Conservation (phyloP, 2,797 vertebrate species). For the Malurus leucopterus region DNA sequence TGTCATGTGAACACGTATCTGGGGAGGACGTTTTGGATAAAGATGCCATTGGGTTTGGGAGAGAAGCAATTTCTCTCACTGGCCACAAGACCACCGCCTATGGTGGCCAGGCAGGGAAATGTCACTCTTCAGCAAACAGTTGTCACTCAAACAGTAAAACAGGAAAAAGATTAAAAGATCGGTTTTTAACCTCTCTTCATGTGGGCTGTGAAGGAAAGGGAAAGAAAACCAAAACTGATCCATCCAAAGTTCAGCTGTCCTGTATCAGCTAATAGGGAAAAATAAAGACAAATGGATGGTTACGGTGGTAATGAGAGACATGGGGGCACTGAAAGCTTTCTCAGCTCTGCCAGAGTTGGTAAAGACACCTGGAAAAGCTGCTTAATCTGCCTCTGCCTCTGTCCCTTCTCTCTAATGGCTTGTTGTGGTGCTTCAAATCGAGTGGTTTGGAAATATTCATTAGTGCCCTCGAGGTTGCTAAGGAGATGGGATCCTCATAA, state of each 20-base stretch:
- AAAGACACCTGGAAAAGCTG: neutral
- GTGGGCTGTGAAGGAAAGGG: neutral
- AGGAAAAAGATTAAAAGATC: neutral
- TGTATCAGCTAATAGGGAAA: neutral
- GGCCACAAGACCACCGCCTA: rapidly evolving
- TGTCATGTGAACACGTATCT: rapidly evolving
- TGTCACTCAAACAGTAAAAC: neutral
- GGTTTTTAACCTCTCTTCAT: neutral
- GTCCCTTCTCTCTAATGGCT: neutral
- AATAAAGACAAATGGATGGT: neutral
- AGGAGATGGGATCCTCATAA: neutral
- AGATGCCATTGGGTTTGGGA: neutral
- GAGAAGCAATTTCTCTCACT: neutral
- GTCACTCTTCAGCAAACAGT: neutral
- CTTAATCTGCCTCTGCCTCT: neutral
- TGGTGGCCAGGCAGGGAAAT: neutral
- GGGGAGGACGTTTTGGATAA: neutral
- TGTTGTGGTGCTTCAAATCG: neutral
- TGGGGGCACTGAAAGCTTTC: rapidly evolving
- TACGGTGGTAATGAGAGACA: neutral
- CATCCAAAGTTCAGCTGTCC: neutral
- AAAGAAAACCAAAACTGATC: neutral
- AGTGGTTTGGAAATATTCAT: neutral
- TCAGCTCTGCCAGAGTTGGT: neutral
- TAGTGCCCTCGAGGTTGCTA: neutral